Evolutionary conservation across 2,888 invertebrate species (phyloP).

Genomic region (Drosophila meridiana): DNA sequence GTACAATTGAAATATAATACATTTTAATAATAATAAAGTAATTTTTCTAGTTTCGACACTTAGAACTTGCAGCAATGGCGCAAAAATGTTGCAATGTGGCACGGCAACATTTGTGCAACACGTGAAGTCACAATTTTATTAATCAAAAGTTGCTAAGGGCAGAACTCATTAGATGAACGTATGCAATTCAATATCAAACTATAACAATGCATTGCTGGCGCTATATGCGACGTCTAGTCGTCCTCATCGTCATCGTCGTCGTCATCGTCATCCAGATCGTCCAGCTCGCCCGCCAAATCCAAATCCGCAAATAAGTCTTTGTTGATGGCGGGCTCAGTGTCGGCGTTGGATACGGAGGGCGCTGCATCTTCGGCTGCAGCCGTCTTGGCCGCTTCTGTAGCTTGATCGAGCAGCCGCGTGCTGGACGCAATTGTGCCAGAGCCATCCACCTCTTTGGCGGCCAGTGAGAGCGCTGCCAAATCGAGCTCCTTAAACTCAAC

Average conservation of each 20-base stretch:
- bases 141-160: conserved; percentile 58
- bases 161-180: conserved; percentile 54
- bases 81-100: background rate
- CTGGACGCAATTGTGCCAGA: conserved; percentile 90
- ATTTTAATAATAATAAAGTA: background rate
- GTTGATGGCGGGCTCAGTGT: conserved; percentile 92
- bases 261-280: conserved; percentile 89
- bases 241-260: conserved; percentile 85
- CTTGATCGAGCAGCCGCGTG: conserved; percentile 87
- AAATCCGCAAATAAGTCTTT: conserved; percentile 92
- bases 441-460: conserved; percentile 92
- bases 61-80: background rate
- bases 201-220: conserved; percentile 28
- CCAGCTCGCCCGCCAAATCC: conserved; percentile 92
- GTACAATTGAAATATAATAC: too few relatives aligned
- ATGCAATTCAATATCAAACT: conserved; percentile 42
- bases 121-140: conserved; percentile 72
- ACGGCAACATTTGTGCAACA: conserved; percentile 28
- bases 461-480: conserved; percentile 90
- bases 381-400: conserved; percentile 78
- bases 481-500: conserved; percentile 91
- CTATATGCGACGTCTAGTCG: conserved; percentile 29
- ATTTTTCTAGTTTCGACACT: conserved; percentile 5
- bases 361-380: conserved; percentile 74
- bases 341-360: conserved; percentile 69